A percentile compares a stretch with the other conserved stretches of the same genome.
These are phyloP conservation scores for Helogale parvula DNA, from an alignment of 2,113 vertebrate genomes.

Conservation along the genomic window DNA sequence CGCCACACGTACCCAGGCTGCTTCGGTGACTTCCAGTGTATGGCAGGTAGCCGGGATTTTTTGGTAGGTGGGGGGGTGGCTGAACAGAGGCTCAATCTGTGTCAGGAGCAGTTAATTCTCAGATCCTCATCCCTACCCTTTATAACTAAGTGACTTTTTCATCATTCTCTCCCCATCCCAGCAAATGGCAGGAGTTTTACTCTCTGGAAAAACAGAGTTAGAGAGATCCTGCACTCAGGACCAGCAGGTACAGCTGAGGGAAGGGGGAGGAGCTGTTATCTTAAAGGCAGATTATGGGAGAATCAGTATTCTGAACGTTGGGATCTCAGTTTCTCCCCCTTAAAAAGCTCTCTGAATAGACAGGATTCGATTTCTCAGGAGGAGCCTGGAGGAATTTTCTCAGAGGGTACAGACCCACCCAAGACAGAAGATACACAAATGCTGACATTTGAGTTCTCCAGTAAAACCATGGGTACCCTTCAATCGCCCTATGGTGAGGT, in stretches of 20 bases:
- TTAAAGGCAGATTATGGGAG: not conserved
- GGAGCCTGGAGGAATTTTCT: not conserved
- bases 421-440: not conserved
- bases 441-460: not conserved
- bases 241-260: not conserved
- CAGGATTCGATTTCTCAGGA: not conserved
- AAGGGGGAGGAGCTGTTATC: not conserved
- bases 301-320: not conserved
- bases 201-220: not conserved
- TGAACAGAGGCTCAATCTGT: not conserved
- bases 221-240: not conserved
- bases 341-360: not conserved
- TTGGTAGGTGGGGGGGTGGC: not conserved
- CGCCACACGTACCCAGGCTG: not conserved
- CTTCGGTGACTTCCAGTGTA: not conserved
- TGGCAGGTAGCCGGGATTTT: not conserved
- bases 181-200: not conserved
- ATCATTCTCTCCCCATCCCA: not conserved
- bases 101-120: not conserved
- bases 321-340: not conserved
- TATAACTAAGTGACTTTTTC: not conserved
- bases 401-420: not conserved
- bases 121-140: not conserved
- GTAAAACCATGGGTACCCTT: not conserved
- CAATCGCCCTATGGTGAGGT: not conserved